Evolutionary conservation across 2,888 invertebrate genomes (phyloP), one percentile per base, ranked within the genome.

Genomic region (Hyles lineata): DNA sequence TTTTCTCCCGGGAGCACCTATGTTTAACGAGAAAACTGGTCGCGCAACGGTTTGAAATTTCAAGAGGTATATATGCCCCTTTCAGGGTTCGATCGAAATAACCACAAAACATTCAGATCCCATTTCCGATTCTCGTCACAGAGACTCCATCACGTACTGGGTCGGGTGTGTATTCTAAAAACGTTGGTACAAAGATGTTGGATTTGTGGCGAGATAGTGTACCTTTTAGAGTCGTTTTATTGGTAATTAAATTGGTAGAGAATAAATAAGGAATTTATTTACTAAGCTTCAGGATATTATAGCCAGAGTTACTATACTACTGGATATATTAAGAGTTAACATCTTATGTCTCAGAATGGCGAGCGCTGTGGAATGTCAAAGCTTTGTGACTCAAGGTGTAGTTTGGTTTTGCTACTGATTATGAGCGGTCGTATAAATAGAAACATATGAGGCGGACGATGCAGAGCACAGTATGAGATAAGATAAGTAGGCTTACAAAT

Each of bases 51-150:
- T 86, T 89, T 87, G 87, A 90, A 91, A 90, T 89, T 91, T 90
- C 86, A 86, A 89, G 85, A 83, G 81, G 84, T 86, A 87, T 67
- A 67, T 60, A 60, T 67, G 50, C 85, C 90, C 89, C 89, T 90
- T 92, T 91, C 84, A 87, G 86, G 89, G 90, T 91, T 88, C 90
- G 89, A 92, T 90, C 89, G 91, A 86, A 89, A 89, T 91, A 91
- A 92, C 92, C 92, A 89, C 92, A 91, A 90, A 91, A 92, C 91
- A 91, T 90, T 91, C 87, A 85, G 84, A 86, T 85, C 88, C 87
- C 85, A 89, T 91, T 92, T 89, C 87, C 89, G 86, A 93, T 93
- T 92, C 93, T 83, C 87, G 90, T 92, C 92, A 92, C 93, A 93
- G 85, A 81, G 82, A 87, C 87, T 85, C 88, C 88, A 89, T 90